Percentiles rank a stretch among this genome's conserved stretches.
These are phyloP conservation scores for Cavia porcellus DNA, from an alignment of 2,113 vertebrate species.

Conservation along the genomic window DNA sequence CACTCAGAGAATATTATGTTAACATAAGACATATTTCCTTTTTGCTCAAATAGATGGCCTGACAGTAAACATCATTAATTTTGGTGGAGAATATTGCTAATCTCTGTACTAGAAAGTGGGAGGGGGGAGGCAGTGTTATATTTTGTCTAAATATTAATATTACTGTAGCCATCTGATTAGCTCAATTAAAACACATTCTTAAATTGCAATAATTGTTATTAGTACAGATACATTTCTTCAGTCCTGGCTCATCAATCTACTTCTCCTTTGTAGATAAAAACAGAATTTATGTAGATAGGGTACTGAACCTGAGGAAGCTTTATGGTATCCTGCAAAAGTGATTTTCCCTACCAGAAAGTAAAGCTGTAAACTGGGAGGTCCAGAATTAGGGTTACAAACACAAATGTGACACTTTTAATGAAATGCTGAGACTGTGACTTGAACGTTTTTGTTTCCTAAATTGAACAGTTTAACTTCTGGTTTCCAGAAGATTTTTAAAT, in stretches of 20 bases:
- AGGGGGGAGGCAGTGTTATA: not conserved
- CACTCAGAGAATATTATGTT: constrained; percentile 37
- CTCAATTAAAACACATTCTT: constrained; percentile 53
- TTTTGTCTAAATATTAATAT: constrained; percentile 51
- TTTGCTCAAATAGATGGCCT: constrained; percentile 53
- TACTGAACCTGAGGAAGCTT: constrained; percentile 9
- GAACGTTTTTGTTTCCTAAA: not conserved
- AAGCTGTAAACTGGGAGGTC: not conserved
- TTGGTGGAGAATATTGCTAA: constrained; percentile 41
- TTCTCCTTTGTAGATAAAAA: constrained; percentile 21
- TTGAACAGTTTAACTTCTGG: constrained; percentile 54
- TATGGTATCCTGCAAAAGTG: not conserved
- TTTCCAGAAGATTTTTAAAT: constrained; percentile 56
- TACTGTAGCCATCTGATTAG: constrained; percentile 29
- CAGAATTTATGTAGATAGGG: not conserved
- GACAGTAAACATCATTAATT: constrained; percentile 22
- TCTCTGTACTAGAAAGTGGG: not conserved
- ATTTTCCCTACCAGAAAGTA: constrained; percentile 4
- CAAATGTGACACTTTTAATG: not conserved
- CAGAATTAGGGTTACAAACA: not conserved
- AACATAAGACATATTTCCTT: constrained; percentile 35
- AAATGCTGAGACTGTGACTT: not conserved
- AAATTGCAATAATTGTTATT: constrained; percentile 30
- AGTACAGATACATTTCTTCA: not conserved
- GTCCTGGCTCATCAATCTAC: not conserved